Base-by-base conservation (phyloP, 1,140 invertebrate species). In the Diploscapter pachys region DNA sequence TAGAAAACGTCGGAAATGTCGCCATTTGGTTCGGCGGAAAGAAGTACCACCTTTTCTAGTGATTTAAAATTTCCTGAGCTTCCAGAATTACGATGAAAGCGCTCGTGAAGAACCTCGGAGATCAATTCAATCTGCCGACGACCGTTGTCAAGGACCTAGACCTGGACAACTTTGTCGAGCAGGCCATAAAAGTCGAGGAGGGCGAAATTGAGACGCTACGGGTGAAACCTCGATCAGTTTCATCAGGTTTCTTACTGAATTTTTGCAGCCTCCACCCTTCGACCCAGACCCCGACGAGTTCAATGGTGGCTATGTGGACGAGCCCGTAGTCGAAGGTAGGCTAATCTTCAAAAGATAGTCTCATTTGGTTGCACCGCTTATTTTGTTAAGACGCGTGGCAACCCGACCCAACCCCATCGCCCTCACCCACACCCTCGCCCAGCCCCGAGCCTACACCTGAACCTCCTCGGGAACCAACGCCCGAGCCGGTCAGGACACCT, bases 11-110 rank as follows among this genome's bases (percentile, higher is more conserved):
- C n/a, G 82, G 66, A 52, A 72, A 75, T 54, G 79, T 80, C 4
- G 63, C 69, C 4, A 80, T 83, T 48, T 83, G 82, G 82, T 83
- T 83, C 64, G 82, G 82, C 8, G 79, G 79, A n/a, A 81, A 83
- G 64, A 82, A 79, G 81, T 83, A 51, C 56, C 75, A 13, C 59
- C 5, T 4, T 48, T 51, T 63, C 49, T 5, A 11, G 61, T 11
- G 11, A 51, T 65, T 9, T 4, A 65, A 66, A 52, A 64, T 2
- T 53, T 8, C 13, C 56, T 11, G 31, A 31, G 31, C 31, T 71
- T 78, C 56, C 56, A 83, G 80, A 64, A 68, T 83, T 48, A 81
- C 82, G 11, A 80, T 83, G 79, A 80, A 81, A 56, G 71, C 82
- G 50, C 76, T 83, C 3, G 79, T 83, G 6, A 80, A 77, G 55